Conservation (phyloP, 2,888 invertebrate species). For the Morpho deidamia region DNA sequence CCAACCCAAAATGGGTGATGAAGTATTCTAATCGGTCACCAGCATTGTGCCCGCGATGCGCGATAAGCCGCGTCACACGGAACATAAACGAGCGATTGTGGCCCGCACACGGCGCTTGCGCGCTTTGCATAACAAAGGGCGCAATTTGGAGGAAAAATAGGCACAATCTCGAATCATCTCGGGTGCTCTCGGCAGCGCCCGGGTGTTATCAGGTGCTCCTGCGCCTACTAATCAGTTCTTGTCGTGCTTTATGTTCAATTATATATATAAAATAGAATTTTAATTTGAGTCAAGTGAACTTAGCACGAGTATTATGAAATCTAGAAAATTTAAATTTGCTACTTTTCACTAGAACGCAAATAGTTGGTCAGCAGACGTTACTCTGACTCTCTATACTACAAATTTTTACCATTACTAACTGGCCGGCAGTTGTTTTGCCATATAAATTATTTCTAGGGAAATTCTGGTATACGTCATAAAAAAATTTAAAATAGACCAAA, state of each 20-base stretch:
- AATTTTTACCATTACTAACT: too few relatives aligned
- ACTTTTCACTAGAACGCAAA: too few relatives aligned
- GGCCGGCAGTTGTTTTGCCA: too few relatives aligned
- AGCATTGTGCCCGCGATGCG: conserved; percentile 61
- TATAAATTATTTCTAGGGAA: too few relatives aligned
- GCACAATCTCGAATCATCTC: conserved; percentile 62
- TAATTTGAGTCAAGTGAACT: not conserved
- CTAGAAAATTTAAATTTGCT: too few relatives aligned
- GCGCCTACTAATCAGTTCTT: conserved; percentile 41
- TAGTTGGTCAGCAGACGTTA: too few relatives aligned
- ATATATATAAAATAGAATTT: not conserved
- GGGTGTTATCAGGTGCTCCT: conserved; percentile 38
- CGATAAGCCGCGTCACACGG: conserved; percentile 68
- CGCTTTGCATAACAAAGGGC: conserved; percentile 77
- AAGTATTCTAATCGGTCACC: conserved; percentile 73
- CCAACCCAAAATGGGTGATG: conserved; percentile 49
- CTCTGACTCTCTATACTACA: too few relatives aligned
- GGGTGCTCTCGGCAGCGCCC: conserved; percentile 40
- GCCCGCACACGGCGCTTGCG: conserved; percentile 74
- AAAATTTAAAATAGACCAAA: too few relatives aligned
- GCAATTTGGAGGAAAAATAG: conserved; percentile 77
- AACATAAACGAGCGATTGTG: conserved; percentile 61
- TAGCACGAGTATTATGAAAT: not conserved
- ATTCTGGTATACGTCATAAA: too few relatives aligned
- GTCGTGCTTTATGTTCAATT: conserved; percentile 12